A percentile compares a stretch with the other conserved stretches of the same genome.
Conservation (phyloP, 2,113 vertebrate genomes). For the Thamnophis sirtalis region DNA sequence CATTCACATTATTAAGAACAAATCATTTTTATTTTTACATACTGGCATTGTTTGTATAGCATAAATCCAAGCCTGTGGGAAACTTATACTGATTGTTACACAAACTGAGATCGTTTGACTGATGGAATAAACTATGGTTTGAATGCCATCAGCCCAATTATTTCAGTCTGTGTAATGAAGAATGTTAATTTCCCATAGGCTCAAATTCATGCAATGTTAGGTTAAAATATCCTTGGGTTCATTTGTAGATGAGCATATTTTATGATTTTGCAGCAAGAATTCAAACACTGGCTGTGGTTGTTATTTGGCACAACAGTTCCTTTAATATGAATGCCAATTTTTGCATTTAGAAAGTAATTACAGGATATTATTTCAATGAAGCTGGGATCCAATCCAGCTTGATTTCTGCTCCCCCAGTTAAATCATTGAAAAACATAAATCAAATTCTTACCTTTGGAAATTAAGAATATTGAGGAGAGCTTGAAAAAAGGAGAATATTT, state of each 20-base stretch:
- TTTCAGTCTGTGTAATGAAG: neutral
- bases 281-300: too few relatives aligned
- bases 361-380: neutral
- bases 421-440: neutral
- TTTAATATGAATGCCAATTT: neutral
- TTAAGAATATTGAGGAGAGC: conserved; percentile 74
- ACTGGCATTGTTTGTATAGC: neutral
- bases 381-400: neutral
- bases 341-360: neutral
- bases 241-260: neutral
- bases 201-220: neutral
- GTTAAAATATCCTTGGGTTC: neutral
- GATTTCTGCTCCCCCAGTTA: neutral
- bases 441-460: conserved; percentile 71
- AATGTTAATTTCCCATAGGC: neutral
- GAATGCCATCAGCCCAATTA: neutral
- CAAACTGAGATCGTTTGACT: neutral
- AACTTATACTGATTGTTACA: neutral
- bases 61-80: neutral
- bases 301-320: neutral
- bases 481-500: conserved; percentile 62
- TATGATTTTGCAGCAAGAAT: neutral
- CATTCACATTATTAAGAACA: neutral
- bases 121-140: neutral
- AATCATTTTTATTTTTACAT: neutral